phyloP scores from a whole-genome alignment of 2,113 vertebrate genomes.

The Chaenogobius annularis region DNA sequence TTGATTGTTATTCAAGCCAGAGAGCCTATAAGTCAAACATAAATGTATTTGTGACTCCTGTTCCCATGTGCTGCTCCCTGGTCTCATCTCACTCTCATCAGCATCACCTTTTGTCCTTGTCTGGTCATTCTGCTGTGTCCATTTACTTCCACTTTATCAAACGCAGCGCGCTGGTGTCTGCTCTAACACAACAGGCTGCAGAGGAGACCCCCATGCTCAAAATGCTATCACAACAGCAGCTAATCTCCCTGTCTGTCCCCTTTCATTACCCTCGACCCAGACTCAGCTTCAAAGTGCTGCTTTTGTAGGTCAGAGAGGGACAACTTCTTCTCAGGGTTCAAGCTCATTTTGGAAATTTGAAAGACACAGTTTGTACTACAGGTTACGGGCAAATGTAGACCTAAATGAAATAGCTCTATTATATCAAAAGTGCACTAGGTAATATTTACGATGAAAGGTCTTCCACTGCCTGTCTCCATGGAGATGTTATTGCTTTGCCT shows the following conservation, averaged over 20 bases:
- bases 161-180: slow-evolving; percentile 57
- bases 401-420: too few species aligned
- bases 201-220: slow-evolving; percentile 35
- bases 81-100: slow-evolving; percentile 22
- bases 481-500: too few species aligned
- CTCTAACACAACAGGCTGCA: slow-evolving; percentile 57
- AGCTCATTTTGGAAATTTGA: neutral
- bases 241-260: slow-evolving; percentile 68
- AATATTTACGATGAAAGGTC: too few species aligned
- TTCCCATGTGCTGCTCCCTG: neutral
- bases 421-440: too few species aligned
- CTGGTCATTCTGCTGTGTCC: slow-evolving; percentile 67
- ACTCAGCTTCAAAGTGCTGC: slow-evolving; percentile 64
- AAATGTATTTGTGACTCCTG: slow-evolving; percentile 22
- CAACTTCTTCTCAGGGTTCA: neutral
- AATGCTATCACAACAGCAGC: slow-evolving; percentile 58
- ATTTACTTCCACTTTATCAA: slow-evolving; percentile 75
- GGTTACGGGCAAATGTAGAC: too few species aligned
- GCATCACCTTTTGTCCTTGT: slow-evolving; percentile 62
- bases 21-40: neutral
- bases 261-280: slow-evolving; percentile 60
- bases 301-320: slow-evolving; percentile 56
- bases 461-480: too few species aligned
- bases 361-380: neutral
- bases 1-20: neutral